Evolutionary conservation across 2,797 vertebrate species (phyloP).

Genomic region (Phataginus tetradactyla): DNA sequence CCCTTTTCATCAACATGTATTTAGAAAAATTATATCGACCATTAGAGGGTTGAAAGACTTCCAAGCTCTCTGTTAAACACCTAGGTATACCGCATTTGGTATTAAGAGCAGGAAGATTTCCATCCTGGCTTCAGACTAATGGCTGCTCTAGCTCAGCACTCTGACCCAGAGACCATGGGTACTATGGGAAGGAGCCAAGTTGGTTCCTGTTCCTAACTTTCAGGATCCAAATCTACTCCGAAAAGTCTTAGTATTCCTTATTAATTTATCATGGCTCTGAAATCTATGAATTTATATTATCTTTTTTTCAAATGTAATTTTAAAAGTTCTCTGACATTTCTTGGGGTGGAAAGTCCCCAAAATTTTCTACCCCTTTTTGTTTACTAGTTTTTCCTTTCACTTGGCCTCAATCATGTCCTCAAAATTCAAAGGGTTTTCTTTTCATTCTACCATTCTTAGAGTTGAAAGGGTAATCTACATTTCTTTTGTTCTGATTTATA

Average conservation of each 20-base stretch:
- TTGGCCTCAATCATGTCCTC: not conserved
- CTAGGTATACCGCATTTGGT: not conserved
- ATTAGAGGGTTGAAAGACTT: not conserved
- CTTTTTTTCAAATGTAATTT: not conserved
- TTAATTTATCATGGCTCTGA: not conserved
- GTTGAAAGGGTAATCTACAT: not conserved
- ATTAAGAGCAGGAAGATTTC: not conserved
- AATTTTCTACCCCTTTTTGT: not conserved
- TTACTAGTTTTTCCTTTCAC: not conserved
- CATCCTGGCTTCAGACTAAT: not conserved
- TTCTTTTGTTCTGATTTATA: constrained; percentile 13
- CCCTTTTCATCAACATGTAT: not conserved
- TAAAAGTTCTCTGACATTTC: not conserved
- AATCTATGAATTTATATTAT: not conserved
- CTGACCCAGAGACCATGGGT: not conserved
- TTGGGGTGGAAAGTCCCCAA: not conserved
- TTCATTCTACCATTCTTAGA: constrained; percentile 4
- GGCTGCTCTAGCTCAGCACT: not conserved
- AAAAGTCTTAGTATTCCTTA: not conserved
- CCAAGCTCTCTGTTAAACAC: not conserved
- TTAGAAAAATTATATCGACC: not conserved
- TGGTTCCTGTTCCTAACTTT: not conserved
- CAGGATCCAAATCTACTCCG: not conserved
- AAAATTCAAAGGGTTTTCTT: constrained; percentile 34
- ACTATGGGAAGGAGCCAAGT: not conserved